Evolutionary conservation across 2,888 invertebrate species (phyloP).

Genomic region (Hemaris fuciformis): DNA sequence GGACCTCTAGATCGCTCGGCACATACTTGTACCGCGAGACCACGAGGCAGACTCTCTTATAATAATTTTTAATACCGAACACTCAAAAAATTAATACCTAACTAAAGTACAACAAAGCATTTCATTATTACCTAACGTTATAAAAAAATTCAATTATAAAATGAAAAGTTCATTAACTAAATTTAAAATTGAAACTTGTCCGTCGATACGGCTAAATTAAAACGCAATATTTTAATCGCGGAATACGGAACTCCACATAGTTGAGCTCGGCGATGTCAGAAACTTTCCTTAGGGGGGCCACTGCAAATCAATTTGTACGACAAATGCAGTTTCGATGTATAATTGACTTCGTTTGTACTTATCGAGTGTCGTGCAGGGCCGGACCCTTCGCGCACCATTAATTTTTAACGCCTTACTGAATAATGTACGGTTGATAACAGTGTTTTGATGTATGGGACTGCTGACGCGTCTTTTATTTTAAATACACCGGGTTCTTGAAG

Average conservation of each 20-base stretch:
- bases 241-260: constrained; percentile 2
- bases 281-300: constrained; percentile 25
- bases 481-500: not conserved
- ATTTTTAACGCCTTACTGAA: constrained; percentile 6
- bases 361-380: not conserved
- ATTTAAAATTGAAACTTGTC: too few species aligned
- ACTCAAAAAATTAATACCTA: too few species aligned
- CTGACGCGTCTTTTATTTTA: not conserved
- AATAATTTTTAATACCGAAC: too few species aligned
- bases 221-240: too few species aligned
- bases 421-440: not conserved
- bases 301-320: constrained; percentile 45
- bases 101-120: too few species aligned
- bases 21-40: too few species aligned
- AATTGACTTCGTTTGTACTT: constrained; percentile 50
- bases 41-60: too few species aligned
- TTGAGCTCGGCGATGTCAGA: not conserved
- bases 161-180: too few species aligned
- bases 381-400: constrained; percentile 1
- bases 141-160: too few species aligned
- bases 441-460: constrained; percentile 8
- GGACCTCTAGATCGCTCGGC: too few species aligned
- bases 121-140: too few species aligned
- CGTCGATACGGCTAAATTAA: too few species aligned
- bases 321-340: constrained; percentile 54